phyloP scores from a whole-genome alignment of 2,113 vertebrate species.

The Chloroceryle aenea region DNA sequence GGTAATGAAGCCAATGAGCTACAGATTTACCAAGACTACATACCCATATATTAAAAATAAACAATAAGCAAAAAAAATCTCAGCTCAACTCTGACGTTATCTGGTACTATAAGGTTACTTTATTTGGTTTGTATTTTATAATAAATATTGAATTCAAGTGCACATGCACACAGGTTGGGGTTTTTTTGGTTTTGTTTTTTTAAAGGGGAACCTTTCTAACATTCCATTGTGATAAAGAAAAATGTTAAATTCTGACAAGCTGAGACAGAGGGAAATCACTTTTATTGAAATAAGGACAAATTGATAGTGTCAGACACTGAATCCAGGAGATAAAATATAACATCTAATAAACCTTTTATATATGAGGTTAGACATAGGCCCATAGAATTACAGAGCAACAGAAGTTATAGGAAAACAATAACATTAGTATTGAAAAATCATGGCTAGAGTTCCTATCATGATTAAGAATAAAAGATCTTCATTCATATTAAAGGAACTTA shows the following conservation, averaged over 20 bases:
- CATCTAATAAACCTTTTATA: conserved; percentile 91
- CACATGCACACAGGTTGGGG: conserved; percentile 74
- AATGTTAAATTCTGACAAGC: conserved; percentile 91
- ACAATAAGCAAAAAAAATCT: background rate
- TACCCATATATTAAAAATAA: background rate
- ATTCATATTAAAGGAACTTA: conserved; percentile 52
- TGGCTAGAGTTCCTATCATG: background rate
- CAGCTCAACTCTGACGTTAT: background rate
- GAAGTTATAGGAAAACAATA: conserved; percentile 70
- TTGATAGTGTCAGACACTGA: conserved; percentile 89
- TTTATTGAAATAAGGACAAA: conserved; percentile 97
- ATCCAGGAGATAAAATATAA: conserved; percentile 95
- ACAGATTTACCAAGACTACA: background rate
- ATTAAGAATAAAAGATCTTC: conserved; percentile 5
- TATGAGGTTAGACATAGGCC: conserved; percentile 85
- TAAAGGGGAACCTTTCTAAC: conserved; percentile 77
- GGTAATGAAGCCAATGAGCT: conserved; percentile 1
- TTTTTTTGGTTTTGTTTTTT: conserved; percentile 80
- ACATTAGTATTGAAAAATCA: conserved; percentile 76
- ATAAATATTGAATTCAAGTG: conserved; percentile 78
- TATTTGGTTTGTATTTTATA: conserved; percentile 72
- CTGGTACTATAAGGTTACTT: conserved; percentile 69
- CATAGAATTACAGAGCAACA: conserved; percentile 74
- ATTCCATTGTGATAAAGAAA: conserved; percentile 91
- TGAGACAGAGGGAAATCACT: conserved; percentile 86